phyloP scores from a whole-genome alignment of 2,113 vertebrate species.

The Chloroceryle aenea region DNA sequence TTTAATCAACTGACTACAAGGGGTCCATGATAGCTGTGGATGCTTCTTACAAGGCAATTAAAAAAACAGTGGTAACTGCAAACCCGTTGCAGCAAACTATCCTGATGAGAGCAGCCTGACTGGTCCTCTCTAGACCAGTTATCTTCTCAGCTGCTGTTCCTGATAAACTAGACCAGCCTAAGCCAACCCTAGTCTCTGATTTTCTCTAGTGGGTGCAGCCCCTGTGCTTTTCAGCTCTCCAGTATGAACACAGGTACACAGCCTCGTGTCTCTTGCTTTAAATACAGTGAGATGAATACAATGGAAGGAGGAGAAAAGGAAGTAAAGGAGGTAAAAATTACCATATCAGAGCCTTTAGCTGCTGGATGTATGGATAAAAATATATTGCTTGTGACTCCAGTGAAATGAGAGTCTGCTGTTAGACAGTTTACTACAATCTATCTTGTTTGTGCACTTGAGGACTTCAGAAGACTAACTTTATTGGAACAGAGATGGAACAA shows the following conservation, averaged over 20 bases:
- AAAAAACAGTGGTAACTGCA: neutral
- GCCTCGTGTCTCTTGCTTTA: neutral
- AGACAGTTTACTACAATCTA: neutral
- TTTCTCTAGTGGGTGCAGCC: neutral
- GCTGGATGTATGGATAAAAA: neutral
- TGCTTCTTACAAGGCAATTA: neutral
- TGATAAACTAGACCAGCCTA: neutral
- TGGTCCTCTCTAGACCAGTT: neutral
- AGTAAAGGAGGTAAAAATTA: constrained; percentile 17
- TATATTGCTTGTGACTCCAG: neutral
- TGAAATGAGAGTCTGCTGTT: neutral
- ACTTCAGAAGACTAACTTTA: neutral
- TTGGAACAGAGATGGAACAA: neutral
- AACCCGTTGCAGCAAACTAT: neutral
- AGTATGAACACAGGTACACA: neutral
- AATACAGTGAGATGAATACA: neutral
- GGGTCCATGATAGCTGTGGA: neutral
- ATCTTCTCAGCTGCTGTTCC: neutral
- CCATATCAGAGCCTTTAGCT: constrained; percentile 20
- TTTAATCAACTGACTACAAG: neutral
- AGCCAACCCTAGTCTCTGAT: fast-evolving
- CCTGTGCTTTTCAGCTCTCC: neutral
- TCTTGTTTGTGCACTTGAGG: neutral
- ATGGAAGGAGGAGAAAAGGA: neutral
- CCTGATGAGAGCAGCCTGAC: neutral